A percentile compares a stretch with the other conserved stretches of the same genome.
These are phyloP conservation scores for Burhinus oedicnemus DNA, from an alignment of 2,113 vertebrate species.

Conservation along the genomic window DNA sequence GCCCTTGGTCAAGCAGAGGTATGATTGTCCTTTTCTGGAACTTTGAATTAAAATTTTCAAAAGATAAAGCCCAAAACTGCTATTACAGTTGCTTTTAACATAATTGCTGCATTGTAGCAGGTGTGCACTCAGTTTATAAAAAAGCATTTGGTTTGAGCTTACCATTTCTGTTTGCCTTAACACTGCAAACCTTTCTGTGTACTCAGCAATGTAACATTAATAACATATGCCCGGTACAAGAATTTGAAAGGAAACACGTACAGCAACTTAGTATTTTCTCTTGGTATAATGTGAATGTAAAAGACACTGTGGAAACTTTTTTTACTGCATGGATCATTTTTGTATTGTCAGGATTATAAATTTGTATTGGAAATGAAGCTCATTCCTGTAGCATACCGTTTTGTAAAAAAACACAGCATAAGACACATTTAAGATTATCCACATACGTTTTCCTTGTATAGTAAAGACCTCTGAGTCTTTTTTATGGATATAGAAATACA, in stretches of 20 bases:
- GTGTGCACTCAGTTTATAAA: background rate
- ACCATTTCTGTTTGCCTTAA: background rate
- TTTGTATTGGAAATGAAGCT: background rate
- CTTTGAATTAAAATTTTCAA: background rate
- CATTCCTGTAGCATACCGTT: background rate
- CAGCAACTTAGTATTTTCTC: background rate
- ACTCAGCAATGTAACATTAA: background rate
- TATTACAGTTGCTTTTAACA: background rate
- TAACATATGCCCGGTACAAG: background rate
- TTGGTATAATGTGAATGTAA: background rate
- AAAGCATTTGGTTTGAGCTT: background rate
- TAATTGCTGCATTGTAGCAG: background rate
- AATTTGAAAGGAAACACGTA: background rate
- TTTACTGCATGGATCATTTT: background rate
- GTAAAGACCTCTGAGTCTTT: background rate
- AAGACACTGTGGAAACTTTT: background rate
- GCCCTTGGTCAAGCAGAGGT: constrained; percentile 95
- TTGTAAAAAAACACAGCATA: background rate
- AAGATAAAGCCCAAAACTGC: background rate
- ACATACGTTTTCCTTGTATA: constrained; percentile 5
- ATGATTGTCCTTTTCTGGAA: constrained; percentile 34
- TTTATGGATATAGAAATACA: background rate
- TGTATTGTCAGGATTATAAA: background rate
- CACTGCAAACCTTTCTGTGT: background rate
- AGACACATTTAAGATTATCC: background rate